Base-by-base conservation (phyloP, 2,888 invertebrate genomes). In the Alentia gelatinosa region DNA sequence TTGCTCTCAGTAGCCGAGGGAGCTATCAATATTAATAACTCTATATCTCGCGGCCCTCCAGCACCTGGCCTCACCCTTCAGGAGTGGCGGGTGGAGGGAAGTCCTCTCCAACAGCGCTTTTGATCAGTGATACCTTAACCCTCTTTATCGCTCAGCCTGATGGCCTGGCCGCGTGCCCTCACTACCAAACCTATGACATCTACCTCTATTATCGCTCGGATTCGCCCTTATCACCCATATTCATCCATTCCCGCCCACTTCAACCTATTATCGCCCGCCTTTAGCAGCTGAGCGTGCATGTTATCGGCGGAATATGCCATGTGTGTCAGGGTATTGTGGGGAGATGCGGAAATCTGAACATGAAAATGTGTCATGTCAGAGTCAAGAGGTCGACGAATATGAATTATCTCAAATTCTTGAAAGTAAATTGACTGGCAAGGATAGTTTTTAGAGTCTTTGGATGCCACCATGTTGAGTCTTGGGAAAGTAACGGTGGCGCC, bases 81-180 rank as follows among this genome's bases (percentile, higher is more conserved):
- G 23, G n/a, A 19, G 37, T n/a, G 3, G 3, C 79, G 12, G 68
- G 68, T 4, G 30, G 68, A 19, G 39, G 79, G 30, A 30, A 7
- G 30, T 39, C n/a, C 79, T 23, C 7, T 33, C 37, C 19, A 4
- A 1, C 37, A 39, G 37, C 35, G 47, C 79, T 23, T 79, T 79
- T 79, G 79, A 79, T 79, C 79, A 7, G 37, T 79, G 79, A 79
- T 39, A 79, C 79, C 23, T 12, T 3, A 79, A 9, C 37, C 79
- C 79, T n/a, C 39, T 79, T 79, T 79, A 79, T 79, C 79, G 79
- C 79, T 39, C 37, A 35, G 37, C 79, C 79, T 79, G 79, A 79
- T 79, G 79, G 79, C 39, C 79, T 19, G 79, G 79, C 79, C 79
- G 79, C 79, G 79, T 79, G 79, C 79, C 79, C 9, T 19, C 79